These are phyloP conservation scores for Smutsia temminckii DNA, from an alignment of 2,797 vertebrate genomes.

Conservation along the genomic window DNA sequence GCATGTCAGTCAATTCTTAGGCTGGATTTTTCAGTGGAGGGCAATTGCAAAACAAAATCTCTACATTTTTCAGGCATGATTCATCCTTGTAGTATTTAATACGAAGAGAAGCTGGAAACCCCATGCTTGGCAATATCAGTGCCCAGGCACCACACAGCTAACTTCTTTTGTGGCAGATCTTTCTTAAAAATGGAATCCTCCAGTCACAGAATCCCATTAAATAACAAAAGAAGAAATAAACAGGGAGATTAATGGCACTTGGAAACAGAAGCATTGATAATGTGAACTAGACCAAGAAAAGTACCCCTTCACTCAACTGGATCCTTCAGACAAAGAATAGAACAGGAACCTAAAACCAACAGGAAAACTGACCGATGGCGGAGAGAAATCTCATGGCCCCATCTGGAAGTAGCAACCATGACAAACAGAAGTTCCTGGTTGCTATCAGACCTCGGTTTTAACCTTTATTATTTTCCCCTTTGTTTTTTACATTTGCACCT, in stretches of 20 bases:
- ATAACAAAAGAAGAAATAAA: conserved; percentile 48
- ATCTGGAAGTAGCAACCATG: conserved; percentile 35
- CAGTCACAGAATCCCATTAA: conserved; percentile 16
- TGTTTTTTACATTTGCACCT: conserved; percentile 30
- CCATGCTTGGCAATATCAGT: not conserved
- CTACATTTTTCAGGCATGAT: not conserved
- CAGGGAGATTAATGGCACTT: not conserved
- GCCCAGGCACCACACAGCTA: not conserved
- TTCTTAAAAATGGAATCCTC: not conserved
- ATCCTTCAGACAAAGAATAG: not conserved
- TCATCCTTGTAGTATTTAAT: not conserved
- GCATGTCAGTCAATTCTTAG: not conserved
- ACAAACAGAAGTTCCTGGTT: conserved; percentile 4
- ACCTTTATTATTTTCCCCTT: conserved; percentile 56
- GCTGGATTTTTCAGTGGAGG: not conserved
- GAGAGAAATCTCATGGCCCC: not conserved
- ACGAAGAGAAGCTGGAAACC: not conserved
- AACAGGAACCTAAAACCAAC: not conserved
- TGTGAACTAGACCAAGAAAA: conserved; percentile 30
- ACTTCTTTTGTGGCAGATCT: conserved; percentile 8
- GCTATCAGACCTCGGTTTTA: conserved; percentile 24
- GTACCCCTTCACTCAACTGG: not conserved
- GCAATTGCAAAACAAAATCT: not conserved
- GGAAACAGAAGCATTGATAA: not conserved
- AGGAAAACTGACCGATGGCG: not conserved